phyloP scores from a whole-genome alignment of 2,888 invertebrate genomes.

The Campaea margaritaria region DNA sequence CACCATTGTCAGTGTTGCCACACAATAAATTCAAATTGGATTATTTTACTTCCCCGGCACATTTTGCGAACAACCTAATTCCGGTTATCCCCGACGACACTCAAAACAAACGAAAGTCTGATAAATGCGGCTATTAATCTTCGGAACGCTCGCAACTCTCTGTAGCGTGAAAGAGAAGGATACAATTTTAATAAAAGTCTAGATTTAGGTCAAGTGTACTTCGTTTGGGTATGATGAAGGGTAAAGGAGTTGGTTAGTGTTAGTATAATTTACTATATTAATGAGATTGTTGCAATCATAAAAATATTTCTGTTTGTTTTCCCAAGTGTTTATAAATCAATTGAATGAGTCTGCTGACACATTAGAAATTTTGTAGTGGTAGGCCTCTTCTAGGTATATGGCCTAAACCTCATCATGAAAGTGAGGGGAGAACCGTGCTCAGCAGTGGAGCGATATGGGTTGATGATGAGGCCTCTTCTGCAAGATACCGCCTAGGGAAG shows the following conservation, averaged over 20 bases:
- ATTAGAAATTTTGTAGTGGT: too few species aligned
- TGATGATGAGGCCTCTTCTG: too few species aligned
- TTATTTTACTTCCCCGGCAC: constrained; percentile 69
- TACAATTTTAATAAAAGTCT: constrained; percentile 61
- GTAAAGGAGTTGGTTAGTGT: not conserved
- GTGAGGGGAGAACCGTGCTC: too few species aligned
- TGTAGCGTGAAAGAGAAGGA: constrained; percentile 60
- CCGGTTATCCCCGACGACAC: constrained; percentile 74
- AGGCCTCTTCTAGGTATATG: too few species aligned
- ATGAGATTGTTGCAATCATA: too few species aligned
- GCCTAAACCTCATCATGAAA: too few species aligned
- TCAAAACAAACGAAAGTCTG: constrained; percentile 81
- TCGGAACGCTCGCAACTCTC: constrained; percentile 58
- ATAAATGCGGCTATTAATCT: constrained; percentile 79
- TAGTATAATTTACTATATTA: too few species aligned
- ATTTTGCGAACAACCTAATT: constrained; percentile 74
- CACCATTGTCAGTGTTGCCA: constrained; percentile 25
- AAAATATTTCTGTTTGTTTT: too few species aligned
- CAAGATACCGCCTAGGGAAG: too few species aligned
- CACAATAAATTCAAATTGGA: constrained; percentile 70
- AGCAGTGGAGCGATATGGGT: too few species aligned
- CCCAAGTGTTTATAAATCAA: too few species aligned
- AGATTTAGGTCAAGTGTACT: constrained; percentile 55
- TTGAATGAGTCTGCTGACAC: too few species aligned
- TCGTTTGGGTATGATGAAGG: not conserved